Evolutionary conservation across 2,797 vertebrate genomes (phyloP), one percentile per base, ranked within the genome.

Genomic region (Diplodus sargus): DNA sequence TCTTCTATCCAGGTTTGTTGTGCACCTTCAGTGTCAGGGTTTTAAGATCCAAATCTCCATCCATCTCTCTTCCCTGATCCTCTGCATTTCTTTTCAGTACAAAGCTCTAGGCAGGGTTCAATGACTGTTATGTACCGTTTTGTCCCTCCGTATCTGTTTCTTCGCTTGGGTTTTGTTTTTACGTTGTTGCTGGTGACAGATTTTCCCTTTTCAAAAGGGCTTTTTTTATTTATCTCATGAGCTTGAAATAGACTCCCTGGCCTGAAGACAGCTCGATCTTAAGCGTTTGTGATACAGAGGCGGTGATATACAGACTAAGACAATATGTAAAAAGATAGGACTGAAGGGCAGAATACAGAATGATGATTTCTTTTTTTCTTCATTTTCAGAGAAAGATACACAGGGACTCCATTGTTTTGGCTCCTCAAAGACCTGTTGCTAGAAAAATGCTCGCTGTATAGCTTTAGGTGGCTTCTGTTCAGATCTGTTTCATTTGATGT

Each of bases 191-290:
- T 64, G 20, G 2, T 43, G 62, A 63, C 52, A 76, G 39, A 61
- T 64, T 28, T 60, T 12, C 10, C 20, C 25, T 16, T 39, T 65
- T 66, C 12, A 48, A 72, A 69, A 12, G 34, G 34, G 65, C 57
- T 23, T 54, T 47, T 15, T 15, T 25, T 63, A 22, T 85, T 71
- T 67, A 67, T 74, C 51, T 70, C 28, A 48, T 15, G 57, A 53
- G 61, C 61, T 25, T 54, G 39, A 71, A 71, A 77, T 61, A 74
- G 56, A 2, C 42, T 64, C 54, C 13, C 23, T 57, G 34, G 69
- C 54, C 51, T 63, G 23, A 53, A 66, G 74, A 66, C 30, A 58
- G 57, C 60, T n/a, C 54, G 52, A 28, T 71, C 47, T 71, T 70
- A 53, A 67, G 53, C 34, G 62, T 74, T 53, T 73, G 69, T 20